Evolutionary conservation across 2,113 vertebrate genomes (phyloP).

Genomic region (Lamprotornis superbus): DNA sequence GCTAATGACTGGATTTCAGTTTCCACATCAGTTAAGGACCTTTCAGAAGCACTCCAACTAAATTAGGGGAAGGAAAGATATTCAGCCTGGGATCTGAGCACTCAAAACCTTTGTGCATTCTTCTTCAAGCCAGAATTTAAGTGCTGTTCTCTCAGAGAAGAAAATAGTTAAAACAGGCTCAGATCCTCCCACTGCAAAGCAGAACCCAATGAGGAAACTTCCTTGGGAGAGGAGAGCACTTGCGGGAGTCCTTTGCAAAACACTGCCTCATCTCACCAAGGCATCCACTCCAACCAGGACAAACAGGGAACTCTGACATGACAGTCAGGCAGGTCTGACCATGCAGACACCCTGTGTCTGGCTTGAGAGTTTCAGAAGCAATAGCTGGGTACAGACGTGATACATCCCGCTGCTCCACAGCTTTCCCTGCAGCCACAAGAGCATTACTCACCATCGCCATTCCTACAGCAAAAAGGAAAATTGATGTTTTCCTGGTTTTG

Average conservation of each 20-base stretch:
- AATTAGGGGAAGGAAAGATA: not conserved
- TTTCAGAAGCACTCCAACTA: not conserved
- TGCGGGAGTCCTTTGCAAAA: not conserved
- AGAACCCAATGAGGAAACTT: not conserved
- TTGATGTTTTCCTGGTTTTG: not conserved
- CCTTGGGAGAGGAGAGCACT: not conserved
- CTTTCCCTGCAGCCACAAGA: accelerated
- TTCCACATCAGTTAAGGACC: not conserved
- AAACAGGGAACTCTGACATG: accelerated
- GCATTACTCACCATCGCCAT: not conserved
- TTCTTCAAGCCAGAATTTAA: not conserved
- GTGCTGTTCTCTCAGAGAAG: not conserved
- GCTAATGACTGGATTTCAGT: not conserved
- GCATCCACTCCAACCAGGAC: not conserved
- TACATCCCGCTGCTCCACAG: not conserved
- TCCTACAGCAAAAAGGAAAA: not conserved
- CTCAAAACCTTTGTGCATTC: not conserved
- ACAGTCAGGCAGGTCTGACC: not conserved
- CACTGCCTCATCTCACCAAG: not conserved
- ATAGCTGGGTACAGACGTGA: accelerated
- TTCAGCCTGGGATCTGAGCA: not conserved
- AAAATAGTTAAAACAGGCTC: not conserved
- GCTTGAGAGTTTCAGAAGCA: not conserved
- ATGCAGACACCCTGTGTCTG: not conserved
- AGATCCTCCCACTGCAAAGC: not conserved